Percentiles rank a stretch among this genome's conserved stretches.
Evolutionary conservation across 2,797 vertebrate genomes (phyloP).

Genomic region (Lepus oiostolus): DNA sequence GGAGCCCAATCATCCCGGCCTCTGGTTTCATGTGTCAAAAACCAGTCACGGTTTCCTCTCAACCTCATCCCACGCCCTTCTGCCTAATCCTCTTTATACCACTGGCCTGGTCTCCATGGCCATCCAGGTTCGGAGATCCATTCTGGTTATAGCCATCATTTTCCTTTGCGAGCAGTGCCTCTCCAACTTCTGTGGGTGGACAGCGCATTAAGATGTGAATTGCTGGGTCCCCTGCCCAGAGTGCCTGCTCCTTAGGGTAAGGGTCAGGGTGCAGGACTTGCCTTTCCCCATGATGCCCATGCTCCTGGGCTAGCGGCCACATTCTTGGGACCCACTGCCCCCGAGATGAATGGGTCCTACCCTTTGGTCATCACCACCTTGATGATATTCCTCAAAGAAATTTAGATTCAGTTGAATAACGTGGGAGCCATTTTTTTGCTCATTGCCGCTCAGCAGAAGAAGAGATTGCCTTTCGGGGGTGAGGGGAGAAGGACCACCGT

Average conservation of each 20-base stretch:
- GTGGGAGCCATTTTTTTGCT: background rate
- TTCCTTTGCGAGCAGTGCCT: background rate
- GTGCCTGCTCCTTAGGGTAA: background rate
- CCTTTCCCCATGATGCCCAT: background rate
- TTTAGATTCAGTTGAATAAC: background rate
- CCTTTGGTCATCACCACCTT: background rate
- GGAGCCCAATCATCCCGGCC: background rate
- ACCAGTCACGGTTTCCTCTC: background rate
- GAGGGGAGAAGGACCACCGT: background rate
- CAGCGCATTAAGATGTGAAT: background rate
- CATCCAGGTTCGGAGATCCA: background rate
- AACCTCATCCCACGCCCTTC: background rate
- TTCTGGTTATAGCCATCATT: rapidly evolving
- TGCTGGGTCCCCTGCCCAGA: background rate
- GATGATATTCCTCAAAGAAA: conserved; percentile 12
- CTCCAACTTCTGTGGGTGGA: background rate
- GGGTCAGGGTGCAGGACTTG: background rate
- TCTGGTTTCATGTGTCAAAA: background rate
- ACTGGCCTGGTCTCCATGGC: background rate
- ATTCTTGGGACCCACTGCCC: background rate
- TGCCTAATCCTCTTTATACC: rapidly evolving
- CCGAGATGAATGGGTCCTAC: background rate
- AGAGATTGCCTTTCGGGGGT: background rate
- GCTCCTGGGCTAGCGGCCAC: background rate
- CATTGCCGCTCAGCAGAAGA: background rate